These are phyloP conservation scores for Gobio occitaniae DNA, from an alignment of 2,797 vertebrate species.

Conservation along the genomic window DNA sequence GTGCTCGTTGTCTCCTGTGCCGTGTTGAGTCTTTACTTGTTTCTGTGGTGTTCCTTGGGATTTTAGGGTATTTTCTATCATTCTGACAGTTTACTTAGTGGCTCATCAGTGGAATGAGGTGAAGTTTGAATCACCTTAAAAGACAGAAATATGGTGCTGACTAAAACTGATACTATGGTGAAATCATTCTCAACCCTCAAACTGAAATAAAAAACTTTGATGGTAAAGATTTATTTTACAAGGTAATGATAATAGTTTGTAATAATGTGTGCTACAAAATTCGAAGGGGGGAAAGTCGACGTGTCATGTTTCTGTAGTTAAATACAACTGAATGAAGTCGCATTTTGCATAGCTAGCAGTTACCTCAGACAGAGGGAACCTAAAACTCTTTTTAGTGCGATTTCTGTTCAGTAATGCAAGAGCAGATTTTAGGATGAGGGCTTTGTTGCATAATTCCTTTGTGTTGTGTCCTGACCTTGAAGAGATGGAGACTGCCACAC, in stretches of 20 bases:
- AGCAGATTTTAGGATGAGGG: slow-evolving; percentile 31
- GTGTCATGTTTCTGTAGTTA: slow-evolving; percentile 20
- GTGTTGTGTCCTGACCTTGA: slow-evolving; percentile 16
- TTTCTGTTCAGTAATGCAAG: neutral
- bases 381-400: slow-evolving; percentile 20
- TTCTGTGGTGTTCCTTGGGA: neutral
- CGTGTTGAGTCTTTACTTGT: slow-evolving; percentile 47
- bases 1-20: neutral
- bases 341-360: slow-evolving; percentile 29
- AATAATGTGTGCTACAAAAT: neutral
- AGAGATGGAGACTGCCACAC: neutral
- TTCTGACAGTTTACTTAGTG: neutral
- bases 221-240: neutral
- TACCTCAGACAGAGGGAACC: slow-evolving; percentile 11
- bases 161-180: neutral
- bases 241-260: neutral
- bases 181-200: neutral
- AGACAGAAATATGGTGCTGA: neutral
- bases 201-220: neutral
- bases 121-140: neutral
- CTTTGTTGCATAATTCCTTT: slow-evolving; percentile 1
- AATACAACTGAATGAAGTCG: slow-evolving; percentile 16
- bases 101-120: neutral
- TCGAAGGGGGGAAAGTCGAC: neutral
- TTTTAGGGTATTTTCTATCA: neutral